Conservation (phyloP, 2,797 vertebrate species). For the Dipus sagitta region DNA sequence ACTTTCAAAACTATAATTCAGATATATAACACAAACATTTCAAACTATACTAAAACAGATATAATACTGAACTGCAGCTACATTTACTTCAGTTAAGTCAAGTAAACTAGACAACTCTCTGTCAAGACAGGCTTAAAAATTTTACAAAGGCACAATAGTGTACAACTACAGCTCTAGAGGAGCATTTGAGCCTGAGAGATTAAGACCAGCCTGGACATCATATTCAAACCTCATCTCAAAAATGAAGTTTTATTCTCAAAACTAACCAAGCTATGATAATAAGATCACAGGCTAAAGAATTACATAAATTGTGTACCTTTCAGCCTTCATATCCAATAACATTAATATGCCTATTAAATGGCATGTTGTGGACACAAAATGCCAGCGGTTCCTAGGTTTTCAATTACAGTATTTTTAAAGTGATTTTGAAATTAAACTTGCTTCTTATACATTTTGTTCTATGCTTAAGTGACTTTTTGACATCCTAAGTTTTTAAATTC, state of each 20-base stretch:
- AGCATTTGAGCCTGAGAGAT: not conserved
- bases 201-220: not conserved
- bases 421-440: slow-evolving; percentile 3
- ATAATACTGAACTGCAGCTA: not conserved
- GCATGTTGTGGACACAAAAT: slow-evolving; percentile 49
- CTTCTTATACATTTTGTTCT: slow-evolving; percentile 3
- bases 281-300: not conserved
- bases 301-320: slow-evolving; percentile 32
- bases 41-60: not conserved
- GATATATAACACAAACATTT: not conserved
- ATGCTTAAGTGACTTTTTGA: not conserved
- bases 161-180: not conserved
- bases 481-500: slow-evolving; percentile 1
- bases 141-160: not conserved
- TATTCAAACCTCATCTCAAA: not conserved
- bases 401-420: slow-evolving; percentile 38
- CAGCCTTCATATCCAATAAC: not conserved
- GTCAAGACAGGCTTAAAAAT: not conserved
- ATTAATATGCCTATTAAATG: slow-evolving; percentile 18
- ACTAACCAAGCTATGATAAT: slow-evolving; percentile 5
- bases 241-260: not conserved
- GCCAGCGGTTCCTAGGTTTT: not conserved
- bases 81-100: slow-evolving; percentile 2
- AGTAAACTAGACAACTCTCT: slow-evolving; percentile 21
- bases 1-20: slow-evolving; percentile 59